These are phyloP conservation scores for Dinomys branickii DNA, from an alignment of 2,113 vertebrate species.

Conservation along the genomic window DNA sequence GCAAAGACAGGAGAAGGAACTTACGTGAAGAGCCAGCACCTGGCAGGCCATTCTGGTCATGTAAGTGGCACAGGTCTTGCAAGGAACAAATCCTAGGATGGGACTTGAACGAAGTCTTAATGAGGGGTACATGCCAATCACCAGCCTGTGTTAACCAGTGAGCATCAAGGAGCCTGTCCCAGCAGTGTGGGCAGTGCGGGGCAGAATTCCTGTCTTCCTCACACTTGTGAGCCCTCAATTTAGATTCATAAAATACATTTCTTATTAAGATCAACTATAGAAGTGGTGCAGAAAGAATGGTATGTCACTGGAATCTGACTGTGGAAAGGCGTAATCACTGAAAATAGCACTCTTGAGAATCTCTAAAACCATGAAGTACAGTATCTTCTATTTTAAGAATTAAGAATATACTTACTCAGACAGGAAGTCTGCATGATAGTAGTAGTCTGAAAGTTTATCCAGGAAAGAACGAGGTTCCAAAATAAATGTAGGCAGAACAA, in stretches of 20 bases:
- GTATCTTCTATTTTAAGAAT: slow-evolving; percentile 49
- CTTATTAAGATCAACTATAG: neutral
- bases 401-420: slow-evolving; percentile 92
- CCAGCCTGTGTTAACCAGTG: neutral
- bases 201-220: neutral
- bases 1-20: neutral
- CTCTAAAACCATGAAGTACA: neutral
- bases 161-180: neutral
- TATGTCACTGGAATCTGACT: neutral
- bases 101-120: neutral
- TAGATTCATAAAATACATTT: neutral
- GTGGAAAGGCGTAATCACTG: neutral
- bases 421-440: slow-evolving; percentile 98
- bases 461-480: slow-evolving; percentile 97
- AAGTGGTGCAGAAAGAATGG: neutral
- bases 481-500: slow-evolving; percentile 98
- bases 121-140: neutral
- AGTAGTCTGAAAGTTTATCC: slow-evolving; percentile 99
- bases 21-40: neutral
- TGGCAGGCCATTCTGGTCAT: neutral
- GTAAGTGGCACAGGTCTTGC: neutral
- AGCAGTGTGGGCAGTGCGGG: neutral
- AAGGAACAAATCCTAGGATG: neutral
- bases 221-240: neutral
- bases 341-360: neutral